Evolutionary conservation across 2,113 vertebrate genomes (phyloP).

Genomic region (Megalops atlanticus): DNA sequence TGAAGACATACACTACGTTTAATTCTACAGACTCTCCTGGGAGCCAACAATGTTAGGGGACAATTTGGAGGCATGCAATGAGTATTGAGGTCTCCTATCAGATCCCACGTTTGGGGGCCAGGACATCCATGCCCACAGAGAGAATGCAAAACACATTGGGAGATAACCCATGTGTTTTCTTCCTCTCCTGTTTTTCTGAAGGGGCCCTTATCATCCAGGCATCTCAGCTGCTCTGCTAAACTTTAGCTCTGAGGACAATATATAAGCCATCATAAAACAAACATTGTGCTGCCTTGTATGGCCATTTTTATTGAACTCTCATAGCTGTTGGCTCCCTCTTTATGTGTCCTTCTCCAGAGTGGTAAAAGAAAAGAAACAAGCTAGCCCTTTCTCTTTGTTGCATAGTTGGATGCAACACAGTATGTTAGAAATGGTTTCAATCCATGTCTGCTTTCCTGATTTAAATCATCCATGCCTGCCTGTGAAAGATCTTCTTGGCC

Average conservation of each 20-base stretch:
- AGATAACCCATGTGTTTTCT: background rate
- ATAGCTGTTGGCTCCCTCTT: no score
- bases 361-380: no score
- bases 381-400: no score
- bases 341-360: no score
- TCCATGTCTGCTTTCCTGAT: no score
- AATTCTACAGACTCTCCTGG: no score
- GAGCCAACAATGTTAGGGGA: background rate
- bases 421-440: no score
- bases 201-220: background rate
- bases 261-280: background rate
- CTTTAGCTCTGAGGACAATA: background rate
- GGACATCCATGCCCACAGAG: background rate
- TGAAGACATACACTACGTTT: background rate
- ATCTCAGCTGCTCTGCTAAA: background rate
- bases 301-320: no score
- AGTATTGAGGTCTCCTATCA: background rate
- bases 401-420: no score
- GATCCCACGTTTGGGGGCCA: background rate
- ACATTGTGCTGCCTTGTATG: background rate
- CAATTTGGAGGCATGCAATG: background rate
- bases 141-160: background rate
- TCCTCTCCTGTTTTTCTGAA: background rate
- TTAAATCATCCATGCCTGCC: no score
- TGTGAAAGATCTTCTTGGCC: no score